phyloP scores from a whole-genome alignment of 2,797 vertebrate species.

The Gallirallus australis region DNA sequence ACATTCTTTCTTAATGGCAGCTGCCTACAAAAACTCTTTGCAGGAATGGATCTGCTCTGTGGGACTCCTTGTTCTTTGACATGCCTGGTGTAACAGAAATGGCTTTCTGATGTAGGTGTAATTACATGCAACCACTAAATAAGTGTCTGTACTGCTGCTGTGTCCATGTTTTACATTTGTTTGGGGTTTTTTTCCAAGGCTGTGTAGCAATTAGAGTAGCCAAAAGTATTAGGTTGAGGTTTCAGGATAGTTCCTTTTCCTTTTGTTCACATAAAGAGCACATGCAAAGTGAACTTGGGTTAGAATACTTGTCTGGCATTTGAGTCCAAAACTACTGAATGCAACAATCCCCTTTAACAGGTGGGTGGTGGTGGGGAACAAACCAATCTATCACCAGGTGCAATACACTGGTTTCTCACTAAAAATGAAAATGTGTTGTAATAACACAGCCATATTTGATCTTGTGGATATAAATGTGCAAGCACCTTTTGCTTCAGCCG shows the following conservation, averaged over 20 bases:
- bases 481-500: not conserved
- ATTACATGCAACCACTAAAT: not conserved
- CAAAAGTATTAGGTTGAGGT: not conserved
- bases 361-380: not conserved
- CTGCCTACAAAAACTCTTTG: not conserved
- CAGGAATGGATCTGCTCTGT: not conserved
- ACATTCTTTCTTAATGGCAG: not conserved
- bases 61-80: not conserved
- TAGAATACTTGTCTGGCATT: not conserved
- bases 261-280: not conserved
- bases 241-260: not conserved
- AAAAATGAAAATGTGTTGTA: not conserved
- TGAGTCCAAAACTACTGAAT: not conserved
- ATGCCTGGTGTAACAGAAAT: not conserved
- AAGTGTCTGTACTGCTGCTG: not conserved
- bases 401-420: not conserved
- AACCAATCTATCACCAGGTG: not conserved
- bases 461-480: not conserved
- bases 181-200: not conserved
- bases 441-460: not conserved
- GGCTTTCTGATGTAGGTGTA: not conserved
- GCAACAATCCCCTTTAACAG: not conserved
- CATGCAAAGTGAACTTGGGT: not conserved
- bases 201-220: not conserved
- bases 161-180: not conserved